Base-by-base conservation (phyloP, 2,888 invertebrate species). In the Latrodectus hesperus region DNA sequence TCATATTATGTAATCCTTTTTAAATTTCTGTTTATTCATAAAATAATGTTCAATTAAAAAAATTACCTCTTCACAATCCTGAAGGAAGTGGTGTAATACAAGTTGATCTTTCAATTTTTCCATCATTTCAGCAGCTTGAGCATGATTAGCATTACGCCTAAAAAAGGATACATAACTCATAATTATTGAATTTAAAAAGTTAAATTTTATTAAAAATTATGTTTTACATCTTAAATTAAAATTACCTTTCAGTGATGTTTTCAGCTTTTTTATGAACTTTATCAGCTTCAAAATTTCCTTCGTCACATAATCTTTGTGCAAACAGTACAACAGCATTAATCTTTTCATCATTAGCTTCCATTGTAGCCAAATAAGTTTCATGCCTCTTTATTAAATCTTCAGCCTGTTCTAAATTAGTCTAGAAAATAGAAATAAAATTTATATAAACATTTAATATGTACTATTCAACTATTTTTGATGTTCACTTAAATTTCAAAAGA, bases 291-390 rank as follows among this genome's bases (percentile, higher is more conserved):
- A 97, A 98, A 93, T 99, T 99, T 67, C 96, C 96, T 91, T 98
- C 98, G 91, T 98, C 97, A 89, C 96, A 96, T 26, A 97, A 94
- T 17, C 97, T 95, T 91, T 96, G 95, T 89, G 99, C 98, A 92
- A 99, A 99, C 92, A 97, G 97, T 0, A 98, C 96, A 70, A 99
- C 97, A 0, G 96, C 96, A 92, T 99, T 98, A 92, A 99, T 97
- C 93, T 99, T 99, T 92, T 99, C 99, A 92, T 99, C 99, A 93
- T 99, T 99, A 16, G 99, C 99, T 92, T 99, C 99, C 98, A 99
- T 98, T 8, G 99, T 99, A 0, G 99, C 99, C 91, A 99, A 95
- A 95, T 99, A 99, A 0, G 99, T 98, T 92, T 99, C 99, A 93
- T 99, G 98, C 74, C 98, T 96, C 93, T 99, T 99, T 92, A 99